Evolutionary conservation across 2,113 vertebrate genomes (phyloP).

Genomic region (Vanacampus margaritifer): DNA sequence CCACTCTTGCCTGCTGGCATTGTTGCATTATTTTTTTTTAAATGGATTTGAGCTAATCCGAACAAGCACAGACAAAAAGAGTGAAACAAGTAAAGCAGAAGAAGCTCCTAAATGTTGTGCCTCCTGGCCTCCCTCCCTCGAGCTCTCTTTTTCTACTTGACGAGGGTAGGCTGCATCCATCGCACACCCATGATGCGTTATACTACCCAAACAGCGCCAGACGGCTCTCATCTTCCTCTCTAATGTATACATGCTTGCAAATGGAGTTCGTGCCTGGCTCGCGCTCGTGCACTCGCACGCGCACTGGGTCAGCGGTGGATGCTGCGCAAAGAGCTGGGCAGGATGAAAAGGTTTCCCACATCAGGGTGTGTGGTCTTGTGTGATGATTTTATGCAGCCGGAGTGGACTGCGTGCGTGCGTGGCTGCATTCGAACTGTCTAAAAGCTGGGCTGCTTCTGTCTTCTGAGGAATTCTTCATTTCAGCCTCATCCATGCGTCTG

Average conservation of each 20-base stretch:
- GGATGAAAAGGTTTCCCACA: slow-evolving; percentile 43
- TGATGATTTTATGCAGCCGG: slow-evolving; percentile 18
- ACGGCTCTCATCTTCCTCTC: slow-evolving; percentile 24
- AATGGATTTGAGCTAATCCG: not conserved
- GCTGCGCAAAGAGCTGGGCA: slow-evolving; percentile 35
- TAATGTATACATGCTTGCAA: slow-evolving; percentile 38
- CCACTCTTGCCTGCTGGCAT: slow-evolving; percentile 6
- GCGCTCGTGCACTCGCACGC: slow-evolving; percentile 19
- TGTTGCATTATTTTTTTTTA: not conserved
- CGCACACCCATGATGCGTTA: slow-evolving; percentile 46
- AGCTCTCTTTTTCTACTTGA: slow-evolving; percentile 30
- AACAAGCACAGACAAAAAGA: slow-evolving; percentile 13
- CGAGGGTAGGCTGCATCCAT: slow-evolving; percentile 27
- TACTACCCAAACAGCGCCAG: slow-evolving; percentile 40
- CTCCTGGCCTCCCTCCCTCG: slow-evolving; percentile 11
- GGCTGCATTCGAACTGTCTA: slow-evolving; percentile 25
- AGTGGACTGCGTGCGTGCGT: not conserved
- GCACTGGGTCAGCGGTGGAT: slow-evolving; percentile 42
- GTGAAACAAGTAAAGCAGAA: slow-evolving; percentile 11
- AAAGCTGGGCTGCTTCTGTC: slow-evolving; percentile 24
- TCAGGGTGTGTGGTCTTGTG: slow-evolving; percentile 56
- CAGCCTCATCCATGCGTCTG: slow-evolving; percentile 25
- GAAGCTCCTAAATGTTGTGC: slow-evolving; percentile 25
- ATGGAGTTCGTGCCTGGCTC: slow-evolving; percentile 24
- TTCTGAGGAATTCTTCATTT: slow-evolving; percentile 33